phyloP scores from a whole-genome alignment of 1,140 invertebrate species.

The Solenopsis fugax region DNA sequence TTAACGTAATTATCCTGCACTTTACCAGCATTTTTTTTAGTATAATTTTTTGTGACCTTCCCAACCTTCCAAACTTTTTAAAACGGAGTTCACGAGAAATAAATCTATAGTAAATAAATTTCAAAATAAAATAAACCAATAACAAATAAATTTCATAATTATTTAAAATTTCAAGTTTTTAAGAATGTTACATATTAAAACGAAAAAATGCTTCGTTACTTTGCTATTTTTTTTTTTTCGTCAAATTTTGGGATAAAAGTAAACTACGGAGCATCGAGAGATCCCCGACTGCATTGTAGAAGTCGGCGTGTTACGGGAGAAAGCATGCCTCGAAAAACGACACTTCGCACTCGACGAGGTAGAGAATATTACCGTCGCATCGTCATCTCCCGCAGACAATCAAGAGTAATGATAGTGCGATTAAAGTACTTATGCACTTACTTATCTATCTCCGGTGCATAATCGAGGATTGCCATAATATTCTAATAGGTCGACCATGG shows the following conservation, averaged over 20 bases:
- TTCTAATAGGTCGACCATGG: conserved; percentile 28
- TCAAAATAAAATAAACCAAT: no score
- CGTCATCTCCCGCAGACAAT: conserved; percentile 42
- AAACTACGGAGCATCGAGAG: not conserved
- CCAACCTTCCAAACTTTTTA: not conserved
- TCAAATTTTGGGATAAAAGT: not conserved
- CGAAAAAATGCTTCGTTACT: not conserved
- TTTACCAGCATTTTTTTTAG: not conserved
- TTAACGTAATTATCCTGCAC: not conserved
- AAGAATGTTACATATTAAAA: not conserved
- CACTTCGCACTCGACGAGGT: not conserved
- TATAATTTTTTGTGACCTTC: not conserved
- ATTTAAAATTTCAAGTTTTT: not conserved
- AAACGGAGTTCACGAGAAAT: not conserved
- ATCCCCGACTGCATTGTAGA: not conserved
- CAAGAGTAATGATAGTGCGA: conserved; percentile 46
- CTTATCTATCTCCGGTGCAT: conserved; percentile 23
- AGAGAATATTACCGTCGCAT: conserved; percentile 29
- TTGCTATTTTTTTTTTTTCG: no score
- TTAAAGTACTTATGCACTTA: conserved; percentile 54
- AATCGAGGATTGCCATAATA: conserved; percentile 27
- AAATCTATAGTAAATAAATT: not conserved
- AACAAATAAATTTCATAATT: not conserved
- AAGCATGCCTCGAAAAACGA: conserved; percentile 19
- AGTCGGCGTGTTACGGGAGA: conserved; percentile 9